phyloP scores from a whole-genome alignment of 1,140 invertebrate genomes.

The Diorhabda carinulata region DNA sequence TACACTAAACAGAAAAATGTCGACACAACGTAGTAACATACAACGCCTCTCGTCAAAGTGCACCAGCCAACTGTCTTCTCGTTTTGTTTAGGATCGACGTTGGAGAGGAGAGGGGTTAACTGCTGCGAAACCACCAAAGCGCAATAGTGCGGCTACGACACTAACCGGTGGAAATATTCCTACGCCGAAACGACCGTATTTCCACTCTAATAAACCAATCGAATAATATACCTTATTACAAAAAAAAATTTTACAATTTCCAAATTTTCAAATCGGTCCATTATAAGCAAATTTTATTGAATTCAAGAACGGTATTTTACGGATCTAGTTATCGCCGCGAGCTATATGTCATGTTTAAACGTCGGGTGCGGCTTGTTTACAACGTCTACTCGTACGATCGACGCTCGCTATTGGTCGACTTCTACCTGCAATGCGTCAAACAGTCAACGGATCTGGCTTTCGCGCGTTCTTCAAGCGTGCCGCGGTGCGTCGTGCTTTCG shows the following conservation, averaged over 20 bases:
- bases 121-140: slow-evolving; percentile 36
- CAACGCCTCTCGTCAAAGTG: slow-evolving; percentile 53
- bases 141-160: slow-evolving; percentile 45
- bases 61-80: slow-evolving; percentile 54
- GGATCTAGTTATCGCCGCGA: slow-evolving; percentile 54
- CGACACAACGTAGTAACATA: slow-evolving; percentile 45
- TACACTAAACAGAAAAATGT: slow-evolving; percentile 35
- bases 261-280: not conserved
- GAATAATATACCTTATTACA: not conserved
- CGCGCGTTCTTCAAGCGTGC: slow-evolving; percentile 38
- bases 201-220: not conserved
- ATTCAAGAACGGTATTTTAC: slow-evolving; percentile 25
- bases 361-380: slow-evolving; percentile 64
- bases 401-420: slow-evolving; percentile 63
- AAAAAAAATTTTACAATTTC: not conserved
- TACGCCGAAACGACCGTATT: slow-evolving; percentile 25
- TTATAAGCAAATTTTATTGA: not conserved
- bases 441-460: slow-evolving; percentile 33
- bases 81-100: slow-evolving; percentile 40
- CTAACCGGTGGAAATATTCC: slow-evolving; percentile 44
- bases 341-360: slow-evolving; percentile 52
- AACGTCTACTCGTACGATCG: slow-evolving; percentile 48
- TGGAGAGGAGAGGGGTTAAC: slow-evolving; percentile 24
- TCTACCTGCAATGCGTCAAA: slow-evolving; percentile 81
- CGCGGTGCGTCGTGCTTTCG: slow-evolving; percentile 33